Evolutionary conservation across 2,113 vertebrate genomes (phyloP).

Genomic region (Scytalopus superciliaris): DNA sequence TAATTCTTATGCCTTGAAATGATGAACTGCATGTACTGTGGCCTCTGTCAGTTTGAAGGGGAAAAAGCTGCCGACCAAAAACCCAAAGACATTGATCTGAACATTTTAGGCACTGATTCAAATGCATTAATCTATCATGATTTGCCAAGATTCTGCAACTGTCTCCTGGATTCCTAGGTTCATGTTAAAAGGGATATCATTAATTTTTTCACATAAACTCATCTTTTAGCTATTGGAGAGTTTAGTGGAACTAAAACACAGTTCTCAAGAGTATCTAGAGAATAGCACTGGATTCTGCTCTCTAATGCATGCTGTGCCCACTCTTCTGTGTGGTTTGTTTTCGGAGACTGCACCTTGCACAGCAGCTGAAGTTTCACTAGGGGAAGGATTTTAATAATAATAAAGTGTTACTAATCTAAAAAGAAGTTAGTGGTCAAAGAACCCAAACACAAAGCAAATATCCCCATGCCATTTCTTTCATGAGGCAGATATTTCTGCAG

Average conservation of each 20-base stretch:
- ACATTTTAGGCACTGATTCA: constrained; percentile 56
- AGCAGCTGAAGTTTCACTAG: neutral
- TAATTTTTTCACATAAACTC: neutral
- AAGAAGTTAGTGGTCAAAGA: neutral
- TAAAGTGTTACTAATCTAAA: neutral
- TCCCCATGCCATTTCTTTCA: neutral
- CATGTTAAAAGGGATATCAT: constrained; percentile 44
- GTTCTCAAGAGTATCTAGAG: neutral
- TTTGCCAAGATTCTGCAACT: constrained; percentile 53
- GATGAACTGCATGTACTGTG: constrained; percentile 58
- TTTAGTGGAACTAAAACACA: neutral
- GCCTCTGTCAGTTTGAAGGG: constrained; percentile 57
- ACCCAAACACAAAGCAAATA: neutral
- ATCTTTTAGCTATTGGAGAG: neutral
- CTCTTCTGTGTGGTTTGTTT: neutral
- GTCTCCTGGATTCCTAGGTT: constrained; percentile 66
- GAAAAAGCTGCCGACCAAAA: neutral
- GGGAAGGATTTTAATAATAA: neutral
- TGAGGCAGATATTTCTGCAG: neutral
- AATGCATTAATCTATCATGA: constrained; percentile 55
- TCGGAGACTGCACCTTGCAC: neutral
- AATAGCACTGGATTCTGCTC: neutral
- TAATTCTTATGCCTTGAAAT: constrained; percentile 70
- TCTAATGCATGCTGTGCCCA: neutral
- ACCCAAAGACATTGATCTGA: constrained; percentile 54